phyloP scores from a whole-genome alignment of 1,140 invertebrate species.

The Rhopalosiphum maidis region DNA sequence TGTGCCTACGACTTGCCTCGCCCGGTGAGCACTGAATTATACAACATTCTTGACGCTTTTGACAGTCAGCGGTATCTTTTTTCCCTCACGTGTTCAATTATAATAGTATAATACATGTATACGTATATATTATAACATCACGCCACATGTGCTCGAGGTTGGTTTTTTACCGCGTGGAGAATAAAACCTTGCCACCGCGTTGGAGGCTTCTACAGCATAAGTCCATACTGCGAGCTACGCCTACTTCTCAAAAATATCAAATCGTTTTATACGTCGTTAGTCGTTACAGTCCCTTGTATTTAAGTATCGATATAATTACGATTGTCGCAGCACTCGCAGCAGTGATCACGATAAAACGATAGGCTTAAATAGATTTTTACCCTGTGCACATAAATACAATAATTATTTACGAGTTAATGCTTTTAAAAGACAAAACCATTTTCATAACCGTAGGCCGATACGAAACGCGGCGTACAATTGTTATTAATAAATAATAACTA shows the following conservation, averaged over 20 bases:
- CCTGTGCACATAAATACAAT: too few species aligned
- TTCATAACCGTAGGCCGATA: too few species aligned
- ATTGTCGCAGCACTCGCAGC: not conserved
- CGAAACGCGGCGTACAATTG: too few species aligned
- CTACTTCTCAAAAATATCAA: not conserved
- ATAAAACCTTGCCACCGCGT: not conserved
- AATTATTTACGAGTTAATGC: not conserved
- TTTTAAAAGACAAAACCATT: too few species aligned
- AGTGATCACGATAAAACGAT: not conserved
- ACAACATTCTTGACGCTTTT: not conserved
- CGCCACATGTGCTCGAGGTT: not conserved
- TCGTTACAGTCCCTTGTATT: not conserved
- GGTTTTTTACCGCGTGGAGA: not conserved
- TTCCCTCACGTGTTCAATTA: not conserved
- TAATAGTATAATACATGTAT: not conserved
- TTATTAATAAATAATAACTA: not conserved
- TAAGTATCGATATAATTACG: not conserved
- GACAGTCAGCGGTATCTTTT: not conserved
- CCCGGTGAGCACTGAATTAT: too few species aligned
- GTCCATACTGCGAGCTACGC: not conserved
- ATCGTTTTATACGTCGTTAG: not conserved
- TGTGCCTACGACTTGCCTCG: not conserved
- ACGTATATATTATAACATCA: not conserved
- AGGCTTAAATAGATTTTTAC: not conserved
- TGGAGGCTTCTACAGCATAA: not conserved